These are phyloP conservation scores for Setophaga kirtlandii DNA, from an alignment of 2,113 vertebrate species.

Conservation along the genomic window DNA sequence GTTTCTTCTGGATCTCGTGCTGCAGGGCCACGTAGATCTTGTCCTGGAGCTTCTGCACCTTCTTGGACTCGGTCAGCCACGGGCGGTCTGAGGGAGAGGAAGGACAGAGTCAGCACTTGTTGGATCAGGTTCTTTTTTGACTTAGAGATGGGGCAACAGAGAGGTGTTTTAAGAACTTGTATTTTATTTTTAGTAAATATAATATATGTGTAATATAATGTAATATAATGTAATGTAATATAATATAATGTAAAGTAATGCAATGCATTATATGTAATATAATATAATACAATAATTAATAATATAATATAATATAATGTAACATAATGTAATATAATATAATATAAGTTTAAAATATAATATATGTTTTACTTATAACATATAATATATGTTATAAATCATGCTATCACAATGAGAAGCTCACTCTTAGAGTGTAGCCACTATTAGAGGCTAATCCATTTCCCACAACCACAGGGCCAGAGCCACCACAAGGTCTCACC, in stretches of 20 bases:
- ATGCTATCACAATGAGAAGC: neutral
- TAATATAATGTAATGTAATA: no score
- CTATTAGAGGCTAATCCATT: neutral
- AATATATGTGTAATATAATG: no score
- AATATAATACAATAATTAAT: no score
- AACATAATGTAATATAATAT: no score
- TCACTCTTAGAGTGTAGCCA: neutral
- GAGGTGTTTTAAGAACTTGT: neutral
- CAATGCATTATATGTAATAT: no score
- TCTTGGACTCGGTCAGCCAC: slow-evolving; percentile 85
- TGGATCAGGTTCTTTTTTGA: neutral
- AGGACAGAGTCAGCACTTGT: neutral
- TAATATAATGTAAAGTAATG: no score
- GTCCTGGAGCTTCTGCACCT: slow-evolving; percentile 90
- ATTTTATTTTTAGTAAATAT: neutral
- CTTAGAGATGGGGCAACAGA: neutral
- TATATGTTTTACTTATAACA: no score
- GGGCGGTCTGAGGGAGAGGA: slow-evolving; percentile 74
- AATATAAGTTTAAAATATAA: no score
- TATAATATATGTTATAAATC: neutral
- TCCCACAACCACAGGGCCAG: neutral
- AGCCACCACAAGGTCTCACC: neutral
- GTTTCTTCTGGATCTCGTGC: slow-evolving; percentile 83
- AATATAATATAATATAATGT: no score
- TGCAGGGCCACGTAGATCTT: slow-evolving; percentile 87